phyloP scores from a whole-genome alignment of 2,888 invertebrate genomes.

The Thumatha senex region DNA sequence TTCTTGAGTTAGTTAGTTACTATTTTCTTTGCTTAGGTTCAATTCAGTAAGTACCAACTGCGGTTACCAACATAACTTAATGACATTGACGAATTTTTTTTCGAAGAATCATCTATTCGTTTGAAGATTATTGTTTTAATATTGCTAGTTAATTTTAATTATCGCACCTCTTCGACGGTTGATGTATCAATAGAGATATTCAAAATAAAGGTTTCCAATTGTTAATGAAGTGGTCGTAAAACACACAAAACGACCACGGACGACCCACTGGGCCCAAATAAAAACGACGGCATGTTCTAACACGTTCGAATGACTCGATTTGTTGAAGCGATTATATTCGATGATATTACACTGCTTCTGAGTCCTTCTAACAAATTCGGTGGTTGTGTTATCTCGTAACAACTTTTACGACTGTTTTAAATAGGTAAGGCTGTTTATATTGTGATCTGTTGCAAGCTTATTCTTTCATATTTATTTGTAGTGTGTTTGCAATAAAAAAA shows the following conservation, averaged over 20 bases:
- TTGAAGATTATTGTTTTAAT: no score
- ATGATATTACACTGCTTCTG: constrained; percentile 36
- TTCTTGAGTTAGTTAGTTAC: no score
- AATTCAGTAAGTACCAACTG: no score
- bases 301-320: constrained; percentile 75
- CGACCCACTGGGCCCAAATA: constrained; percentile 70
- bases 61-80: no score
- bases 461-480: no score
- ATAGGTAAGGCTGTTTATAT: constrained; percentile 13
- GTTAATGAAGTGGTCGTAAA: constrained; percentile 75
- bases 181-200: constrained; percentile 65
- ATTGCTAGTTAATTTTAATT: not conserved
- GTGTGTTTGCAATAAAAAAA: not conserved
- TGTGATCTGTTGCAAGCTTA: not conserved
- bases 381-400: constrained; percentile 55
- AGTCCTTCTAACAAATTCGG: constrained; percentile 64
- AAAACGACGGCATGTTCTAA: constrained; percentile 74
- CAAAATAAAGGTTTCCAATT: constrained; percentile 56
- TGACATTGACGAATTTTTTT: no score
- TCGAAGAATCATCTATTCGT: no score
- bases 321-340: constrained; percentile 72
- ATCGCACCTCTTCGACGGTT: constrained; percentile 27
- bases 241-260: constrained; percentile 71
- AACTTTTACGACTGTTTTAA: constrained; percentile 33
- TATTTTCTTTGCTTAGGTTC: no score